Base-by-base conservation (phyloP, 2,113 vertebrate species). In the Hassar affinis region DNA sequence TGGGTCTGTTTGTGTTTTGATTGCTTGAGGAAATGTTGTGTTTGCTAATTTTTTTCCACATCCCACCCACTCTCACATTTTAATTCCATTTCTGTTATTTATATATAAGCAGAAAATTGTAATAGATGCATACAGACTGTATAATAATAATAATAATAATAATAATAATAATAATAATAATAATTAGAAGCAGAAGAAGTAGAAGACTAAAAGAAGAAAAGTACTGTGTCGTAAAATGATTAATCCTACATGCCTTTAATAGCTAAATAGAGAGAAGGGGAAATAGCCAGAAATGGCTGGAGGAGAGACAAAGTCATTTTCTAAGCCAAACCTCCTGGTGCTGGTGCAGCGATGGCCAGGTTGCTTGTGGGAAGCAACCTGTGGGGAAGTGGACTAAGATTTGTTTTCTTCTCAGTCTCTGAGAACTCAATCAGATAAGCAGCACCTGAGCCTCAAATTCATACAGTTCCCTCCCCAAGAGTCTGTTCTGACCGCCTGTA, bases 291-390 rank as follows among this genome's bases (percentile, higher is more conserved):
- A 89, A 89, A 90, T 87, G 87, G 88, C 90, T 78, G 86, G 88
- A 90, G 89, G 91, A 92, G 89, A 87, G 81, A 89, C 92, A 90
- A 91, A 93, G 92, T 94, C 91, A 92, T 94, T 94, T 93, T 93
- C 90, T 92, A 93, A 94, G 90, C 90, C 92, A 94, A 94, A 94
- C 93, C 94, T 94, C 93, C 94, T 94, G 93, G 91, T 93, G 92
- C 86, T 88, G 86, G 90, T 88, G 89, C 88, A 79, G 18, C 18
- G 83, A 62, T 87, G 75, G 66, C 79, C 59, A 64, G 76, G 30
- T 79, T 52, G 69, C 83, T 86, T 66, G 79, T 81, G 47, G 89
- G 89, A 90, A 91, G 90, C 88, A 87, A 80, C 85, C 87, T 85
- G 49, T 87, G 81, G 86, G 91, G 91, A 93, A 89, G 88, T 89